Evolutionary conservation across 2,888 invertebrate species (phyloP), one percentile per base, ranked within the genome.

Genomic region (Conus canariensis): DNA sequence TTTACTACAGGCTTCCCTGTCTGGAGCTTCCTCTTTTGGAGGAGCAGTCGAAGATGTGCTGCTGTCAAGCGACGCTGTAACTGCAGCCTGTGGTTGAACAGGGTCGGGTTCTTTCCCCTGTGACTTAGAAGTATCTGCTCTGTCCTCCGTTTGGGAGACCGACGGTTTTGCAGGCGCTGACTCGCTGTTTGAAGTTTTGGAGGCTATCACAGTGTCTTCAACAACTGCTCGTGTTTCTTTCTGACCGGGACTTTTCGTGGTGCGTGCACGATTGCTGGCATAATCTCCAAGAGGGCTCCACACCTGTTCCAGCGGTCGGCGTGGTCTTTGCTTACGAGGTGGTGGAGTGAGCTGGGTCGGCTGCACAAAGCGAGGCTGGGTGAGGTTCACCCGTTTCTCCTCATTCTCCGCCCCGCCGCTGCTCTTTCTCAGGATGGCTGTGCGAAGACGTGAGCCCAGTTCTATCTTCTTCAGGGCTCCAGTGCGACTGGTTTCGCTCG

Each of bases 341-440:
- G 91, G 90, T 8, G 90, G 91, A 22, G 91, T 91, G 59, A 90
- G 22, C 16, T 67, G 82, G n/a, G 82, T 58, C 14, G 80, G 4
- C 25, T 90, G 90, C 88, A 88, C 90, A 64, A 64, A 19, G 22
- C 83, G 90, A 9, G 90, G 88, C 30, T 88, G 80, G 30, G 90
- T 90, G 5, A 90, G 89, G 9, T 77, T 82, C 12, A 86, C 74
- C 16, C 85, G 90, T 22, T 87, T 88, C 25, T 86, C 87, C 19
- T 90, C 90, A 80, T 45, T 80, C 64, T 90, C 90, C 59, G 90
- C 77, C 0, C 56, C 89, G 16, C 85, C 87, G 64, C 90, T 91
- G 85, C 90, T 91, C 74, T 45, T 45, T 22, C 91, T 59, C 64
- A 91, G 85, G 45, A 91, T 91, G 64, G 91, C 91, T 7, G 91